Conservation (phyloP, 35 echinoderm and acorn worm species). For the Anneissia japonica region DNA sequence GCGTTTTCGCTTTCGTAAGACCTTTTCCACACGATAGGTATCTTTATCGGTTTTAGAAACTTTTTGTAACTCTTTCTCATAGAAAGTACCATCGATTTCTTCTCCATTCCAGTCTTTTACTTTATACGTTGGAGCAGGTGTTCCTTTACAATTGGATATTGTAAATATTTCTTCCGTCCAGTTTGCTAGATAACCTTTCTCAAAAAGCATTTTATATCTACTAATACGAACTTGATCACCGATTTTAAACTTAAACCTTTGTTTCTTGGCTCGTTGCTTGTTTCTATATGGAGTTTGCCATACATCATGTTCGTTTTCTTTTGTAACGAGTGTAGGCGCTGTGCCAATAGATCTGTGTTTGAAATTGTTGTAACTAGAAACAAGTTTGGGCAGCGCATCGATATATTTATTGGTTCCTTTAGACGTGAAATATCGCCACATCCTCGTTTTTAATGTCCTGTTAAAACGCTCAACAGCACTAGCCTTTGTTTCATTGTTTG, state of each 20-base stretch:
- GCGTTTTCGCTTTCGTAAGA: conserved; percentile 18
- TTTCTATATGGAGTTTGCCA: conserved; percentile 34
- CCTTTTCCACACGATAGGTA: conserved; percentile 22
- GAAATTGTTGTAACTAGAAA: conserved; percentile 44
- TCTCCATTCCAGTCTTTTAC: conserved; percentile 23
- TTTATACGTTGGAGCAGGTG: conserved; percentile 13
- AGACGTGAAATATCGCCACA: conserved; percentile 52
- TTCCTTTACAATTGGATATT: background rate
- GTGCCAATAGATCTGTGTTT: conserved; percentile 50
- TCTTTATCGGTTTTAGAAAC: conserved; percentile 21
- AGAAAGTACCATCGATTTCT: conserved; percentile 20
- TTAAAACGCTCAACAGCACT: conserved; percentile 54
- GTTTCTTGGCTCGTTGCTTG: background rate
- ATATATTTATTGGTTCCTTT: conserved; percentile 30
- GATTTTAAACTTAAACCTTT: conserved; percentile 24
- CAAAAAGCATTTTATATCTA: conserved; percentile 8
- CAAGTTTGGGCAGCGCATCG: conserved; percentile 34
- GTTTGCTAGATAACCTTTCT: conserved; percentile 31
- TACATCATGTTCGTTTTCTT: conserved; percentile 35
- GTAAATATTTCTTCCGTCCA: conserved; percentile 40
- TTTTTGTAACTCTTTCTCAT: conserved; percentile 31
- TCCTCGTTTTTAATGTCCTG: conserved; percentile 28
- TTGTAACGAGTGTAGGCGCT: conserved; percentile 33
- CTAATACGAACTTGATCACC: conserved; percentile 49
- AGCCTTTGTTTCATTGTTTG: conserved; percentile 64